Evolutionary conservation across 2,888 invertebrate genomes (phyloP), one percentile per base, ranked within the genome.

Genomic region (Noctua janthina): DNA sequence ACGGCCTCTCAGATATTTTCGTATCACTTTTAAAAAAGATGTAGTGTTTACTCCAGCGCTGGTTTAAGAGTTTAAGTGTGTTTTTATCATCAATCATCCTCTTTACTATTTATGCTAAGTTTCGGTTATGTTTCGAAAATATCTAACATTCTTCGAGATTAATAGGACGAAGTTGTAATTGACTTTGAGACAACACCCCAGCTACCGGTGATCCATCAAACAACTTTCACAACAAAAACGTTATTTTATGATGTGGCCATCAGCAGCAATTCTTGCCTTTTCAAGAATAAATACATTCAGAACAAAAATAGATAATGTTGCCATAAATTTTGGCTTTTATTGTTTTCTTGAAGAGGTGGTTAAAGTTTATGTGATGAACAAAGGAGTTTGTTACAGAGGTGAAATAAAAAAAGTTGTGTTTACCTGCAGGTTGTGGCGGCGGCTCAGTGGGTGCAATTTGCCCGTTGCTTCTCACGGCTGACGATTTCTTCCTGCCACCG

Each of bases 401-500:
- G 72, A 29, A 76, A 66, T 75, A 80, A 81, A 69, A 85, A 85
- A 85, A 74, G 35, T 51, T 69, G 78, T 76, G 73, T 87, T 87
- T 93, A 95, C 95, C 95, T 95, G 94, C 85, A 81, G 94, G 93
- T 86, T 92, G 95, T 54, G 94, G 93, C 75, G 95, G 93, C 35
- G 95, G 94, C 64, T 96, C 96, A 6, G 89, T 85, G 71, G 94
- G 88, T 78, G 94, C 88, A 79, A 96, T 94, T 91, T 95, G 96
- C 6, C 96, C 96, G 96, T 96, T 97, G 91, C 93, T 95, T 86
- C 93, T 94, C 87, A 96, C 94, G 43, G 94, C 92, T 85, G 94
- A 91, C 66, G 94, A 90, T 82, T 96, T 96, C 92, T 97, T 96
- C 91, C 96, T 95, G 78, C 95, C 94, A 43, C 95, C 96, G 64